These are phyloP conservation scores for Megamerina dolium DNA, from an alignment of 2,888 invertebrate species.

Conservation along the genomic window DNA sequence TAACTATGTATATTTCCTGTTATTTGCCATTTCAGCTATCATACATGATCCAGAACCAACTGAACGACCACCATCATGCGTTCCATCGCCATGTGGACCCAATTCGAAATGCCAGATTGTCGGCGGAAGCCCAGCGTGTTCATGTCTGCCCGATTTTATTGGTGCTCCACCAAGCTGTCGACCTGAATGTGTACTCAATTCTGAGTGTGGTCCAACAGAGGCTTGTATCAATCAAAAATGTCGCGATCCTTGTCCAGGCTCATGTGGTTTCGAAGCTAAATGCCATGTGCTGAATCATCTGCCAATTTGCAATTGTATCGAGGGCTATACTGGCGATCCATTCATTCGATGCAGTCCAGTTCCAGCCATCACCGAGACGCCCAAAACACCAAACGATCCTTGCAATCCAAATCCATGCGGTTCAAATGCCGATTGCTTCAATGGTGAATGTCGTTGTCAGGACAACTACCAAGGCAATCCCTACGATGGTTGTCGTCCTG, in stretches of 20 bases:
- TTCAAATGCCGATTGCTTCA: slow-evolving; percentile 64
- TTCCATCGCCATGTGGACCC: slow-evolving; percentile 78
- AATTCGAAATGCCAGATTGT: slow-evolving; percentile 74
- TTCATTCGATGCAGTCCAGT: slow-evolving; percentile 64
- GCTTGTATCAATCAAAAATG: slow-evolving; percentile 76
- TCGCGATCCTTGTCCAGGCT: slow-evolving; percentile 75
- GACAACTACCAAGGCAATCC: slow-evolving; percentile 68
- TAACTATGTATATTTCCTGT: not conserved
- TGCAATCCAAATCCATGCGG: slow-evolving; percentile 73
- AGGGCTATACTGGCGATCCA: slow-evolving; percentile 71
- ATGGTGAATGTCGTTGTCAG: slow-evolving; percentile 66
- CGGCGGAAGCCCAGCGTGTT: slow-evolving; percentile 69
- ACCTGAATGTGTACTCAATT: slow-evolving; percentile 73
- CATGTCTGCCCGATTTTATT: slow-evolving; percentile 69
- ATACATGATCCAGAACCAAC: slow-evolving; percentile 48
- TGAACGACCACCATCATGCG: slow-evolving; percentile 67
- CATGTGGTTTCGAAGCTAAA: slow-evolving; percentile 72
- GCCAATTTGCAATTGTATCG: slow-evolving; percentile 72
- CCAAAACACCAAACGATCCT: slow-evolving; percentile 50
- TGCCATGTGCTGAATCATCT: slow-evolving; percentile 75
- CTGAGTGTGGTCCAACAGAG: slow-evolving; percentile 70
- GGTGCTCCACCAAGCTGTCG: slow-evolving; percentile 75
- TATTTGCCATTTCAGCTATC: slow-evolving; percentile 20
- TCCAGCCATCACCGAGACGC: slow-evolving; percentile 50
- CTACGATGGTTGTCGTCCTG: slow-evolving; percentile 62